Conservation (phyloP, 23 tunicate species). For the Trididemnum nubilum region DNA sequence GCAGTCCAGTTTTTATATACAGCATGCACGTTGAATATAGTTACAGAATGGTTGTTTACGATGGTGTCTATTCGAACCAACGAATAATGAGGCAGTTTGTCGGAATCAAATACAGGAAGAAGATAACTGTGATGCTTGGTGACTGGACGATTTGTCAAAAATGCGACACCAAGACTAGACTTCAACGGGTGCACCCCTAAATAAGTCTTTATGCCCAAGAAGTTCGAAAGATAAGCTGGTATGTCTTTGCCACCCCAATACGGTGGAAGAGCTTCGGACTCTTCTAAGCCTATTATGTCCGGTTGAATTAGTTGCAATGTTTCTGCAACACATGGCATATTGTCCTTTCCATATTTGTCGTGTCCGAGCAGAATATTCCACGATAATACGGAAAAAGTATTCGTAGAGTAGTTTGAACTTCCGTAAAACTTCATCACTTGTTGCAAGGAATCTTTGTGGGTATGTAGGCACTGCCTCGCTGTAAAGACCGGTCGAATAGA, state of each 20-base stretch:
- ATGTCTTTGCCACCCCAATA: slow-evolving; percentile 92
- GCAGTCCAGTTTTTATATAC: slow-evolving; percentile 91
- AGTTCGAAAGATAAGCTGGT: slow-evolving; percentile 38
- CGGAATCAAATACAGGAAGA: slow-evolving; percentile 28
- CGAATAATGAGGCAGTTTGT: slow-evolving; percentile 40
- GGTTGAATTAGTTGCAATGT: slow-evolving; percentile 26
- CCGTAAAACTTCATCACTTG: background rate
- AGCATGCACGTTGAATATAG: slow-evolving; percentile 70
- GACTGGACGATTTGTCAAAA: slow-evolving; percentile 47
- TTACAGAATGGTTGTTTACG: background rate
- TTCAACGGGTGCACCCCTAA: slow-evolving; percentile 50
- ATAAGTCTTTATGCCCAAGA: background rate
- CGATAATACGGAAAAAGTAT: slow-evolving; percentile 45
- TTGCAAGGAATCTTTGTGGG: background rate
- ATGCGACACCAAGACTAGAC: slow-evolving; percentile 70
- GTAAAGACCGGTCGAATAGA: background rate
- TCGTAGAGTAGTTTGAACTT: background rate
- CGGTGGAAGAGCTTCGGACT: slow-evolving; percentile 66
- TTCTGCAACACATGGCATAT: slow-evolving; percentile 43
- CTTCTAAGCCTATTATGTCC: slow-evolving; percentile 67
- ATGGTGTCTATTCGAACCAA: background rate
- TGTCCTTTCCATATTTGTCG: slow-evolving; percentile 59
- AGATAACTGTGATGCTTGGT: slow-evolving; percentile 19
- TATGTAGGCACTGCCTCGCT: background rate
- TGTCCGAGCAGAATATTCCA: slow-evolving; percentile 87